Evolutionary conservation across 1,140 invertebrate species (phyloP).

Genomic region (Akabosia matsudoensis): DNA sequence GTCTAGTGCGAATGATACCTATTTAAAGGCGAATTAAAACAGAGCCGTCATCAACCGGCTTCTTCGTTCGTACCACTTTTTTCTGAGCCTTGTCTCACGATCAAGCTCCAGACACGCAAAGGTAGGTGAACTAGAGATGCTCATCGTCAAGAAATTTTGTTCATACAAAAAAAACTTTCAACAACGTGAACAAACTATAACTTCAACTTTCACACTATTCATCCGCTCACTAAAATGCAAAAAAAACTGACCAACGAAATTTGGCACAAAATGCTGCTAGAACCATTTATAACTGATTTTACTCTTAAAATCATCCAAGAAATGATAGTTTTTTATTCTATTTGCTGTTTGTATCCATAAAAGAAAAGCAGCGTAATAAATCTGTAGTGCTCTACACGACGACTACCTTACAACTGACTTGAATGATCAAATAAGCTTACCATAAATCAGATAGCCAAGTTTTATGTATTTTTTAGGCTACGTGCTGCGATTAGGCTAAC

Average conservation of each 20-base stretch:
- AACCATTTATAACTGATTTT: no score
- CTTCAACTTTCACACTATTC: constrained; percentile 12
- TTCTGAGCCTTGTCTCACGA: no score
- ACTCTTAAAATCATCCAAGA: no score
- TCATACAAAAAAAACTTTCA: no score
- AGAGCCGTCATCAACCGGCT: neutral
- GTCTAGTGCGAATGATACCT: neutral
- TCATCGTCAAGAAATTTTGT: neutral
- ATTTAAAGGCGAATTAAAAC: neutral
- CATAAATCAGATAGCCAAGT: no score
- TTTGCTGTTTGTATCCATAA: neutral
- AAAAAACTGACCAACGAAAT: no score
- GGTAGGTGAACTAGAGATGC: constrained; percentile 11
- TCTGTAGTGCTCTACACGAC: neutral
- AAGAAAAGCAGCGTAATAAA: neutral
- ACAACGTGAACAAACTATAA: neutral
- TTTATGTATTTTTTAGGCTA: no score
- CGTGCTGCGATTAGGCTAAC: no score
- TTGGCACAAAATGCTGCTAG: no score
- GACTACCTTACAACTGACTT: neutral
- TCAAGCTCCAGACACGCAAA: neutral
- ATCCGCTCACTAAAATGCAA: neutral
- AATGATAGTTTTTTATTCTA: no score
- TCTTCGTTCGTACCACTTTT: neutral
- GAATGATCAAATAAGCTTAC: no score